These are phyloP conservation scores for Cladorhizidae sp. DNA, from an alignment of 37 sponge, comb jelly and placozoan species.

Conservation along the genomic window DNA sequence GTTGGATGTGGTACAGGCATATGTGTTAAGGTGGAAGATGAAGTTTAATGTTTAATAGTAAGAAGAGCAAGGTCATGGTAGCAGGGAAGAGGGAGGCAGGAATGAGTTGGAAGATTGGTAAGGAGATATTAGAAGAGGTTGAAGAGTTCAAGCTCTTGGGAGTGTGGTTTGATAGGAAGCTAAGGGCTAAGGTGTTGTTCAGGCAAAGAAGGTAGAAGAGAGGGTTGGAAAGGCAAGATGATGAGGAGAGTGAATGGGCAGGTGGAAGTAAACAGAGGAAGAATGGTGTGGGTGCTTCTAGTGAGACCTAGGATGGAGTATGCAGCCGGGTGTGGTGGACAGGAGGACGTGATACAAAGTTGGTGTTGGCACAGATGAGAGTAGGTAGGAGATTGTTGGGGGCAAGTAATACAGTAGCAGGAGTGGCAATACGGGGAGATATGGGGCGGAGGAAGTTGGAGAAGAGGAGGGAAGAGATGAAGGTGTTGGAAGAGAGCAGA, in stretches of 20 bases:
- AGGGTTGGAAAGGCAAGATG: neutral
- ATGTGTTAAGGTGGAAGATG: too few species aligned
- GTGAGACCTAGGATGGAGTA: neutral
- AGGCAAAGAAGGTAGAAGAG: conserved; percentile 13
- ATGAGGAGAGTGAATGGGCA: conserved; percentile 2
- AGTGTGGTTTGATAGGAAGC: neutral
- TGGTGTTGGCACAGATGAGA: neutral
- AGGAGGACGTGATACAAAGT: neutral
- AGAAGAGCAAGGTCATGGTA: too few species aligned
- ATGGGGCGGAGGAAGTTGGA: too few species aligned
- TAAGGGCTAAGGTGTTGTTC: neutral
- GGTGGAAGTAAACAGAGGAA: too few species aligned
- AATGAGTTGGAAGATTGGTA: neutral
- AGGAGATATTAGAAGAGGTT: too few species aligned
- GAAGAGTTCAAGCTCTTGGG: neutral
- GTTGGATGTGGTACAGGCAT: too few species aligned
- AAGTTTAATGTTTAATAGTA: too few species aligned
- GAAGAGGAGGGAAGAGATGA: too few species aligned
- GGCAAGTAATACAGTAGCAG: neutral
- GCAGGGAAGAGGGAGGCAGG: neutral
- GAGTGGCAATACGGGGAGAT: too few species aligned
- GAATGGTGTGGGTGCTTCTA: too few species aligned
- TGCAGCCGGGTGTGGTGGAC: neutral
- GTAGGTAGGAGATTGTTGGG: conserved; percentile 2
- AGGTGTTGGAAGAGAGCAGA: too few species aligned